Conservation (phyloP, 2,888 invertebrate species). For the Stenodera caucasica region DNA sequence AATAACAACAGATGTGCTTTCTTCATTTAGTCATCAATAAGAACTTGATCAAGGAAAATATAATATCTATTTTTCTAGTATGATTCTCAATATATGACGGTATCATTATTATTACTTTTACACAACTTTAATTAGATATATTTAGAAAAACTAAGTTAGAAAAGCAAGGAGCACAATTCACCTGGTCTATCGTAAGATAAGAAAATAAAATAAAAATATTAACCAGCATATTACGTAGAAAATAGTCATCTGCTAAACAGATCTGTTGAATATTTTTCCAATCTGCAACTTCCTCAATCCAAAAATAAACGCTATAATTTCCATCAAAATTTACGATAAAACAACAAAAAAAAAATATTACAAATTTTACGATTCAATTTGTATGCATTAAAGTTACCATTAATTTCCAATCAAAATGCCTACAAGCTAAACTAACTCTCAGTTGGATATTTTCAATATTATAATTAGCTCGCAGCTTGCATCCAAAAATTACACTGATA, state of each 20-base stretch:
- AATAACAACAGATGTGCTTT: background rate
- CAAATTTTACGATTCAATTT: slow-evolving; percentile 6
- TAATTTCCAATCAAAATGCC: slow-evolving; percentile 13
- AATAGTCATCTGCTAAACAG: too few relatives aligned
- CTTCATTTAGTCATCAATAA: too few relatives aligned
- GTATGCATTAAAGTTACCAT: slow-evolving; percentile 9
- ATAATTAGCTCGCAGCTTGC: background rate
- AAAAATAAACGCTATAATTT: background rate
- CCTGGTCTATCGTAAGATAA: background rate
- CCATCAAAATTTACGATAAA: background rate
- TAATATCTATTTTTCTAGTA: background rate
- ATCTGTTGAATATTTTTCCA: background rate
- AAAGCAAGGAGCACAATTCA: background rate
- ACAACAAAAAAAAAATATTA: background rate
- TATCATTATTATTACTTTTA: slow-evolving; percentile 1
- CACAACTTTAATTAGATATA: background rate
- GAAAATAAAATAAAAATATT: too few relatives aligned
- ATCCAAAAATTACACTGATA: background rate
- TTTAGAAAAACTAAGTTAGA: too few relatives aligned
- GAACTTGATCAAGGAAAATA: background rate
- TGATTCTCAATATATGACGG: background rate
- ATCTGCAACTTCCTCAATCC: background rate
- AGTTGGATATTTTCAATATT: background rate
- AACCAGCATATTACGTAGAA: too few relatives aligned
- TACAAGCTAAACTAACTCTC: background rate